A percentile compares a stretch with the other conserved stretches of the same genome.
Evolutionary conservation across 2,888 invertebrate genomes (phyloP).

Genomic region (Calameuta filiformis): DNA sequence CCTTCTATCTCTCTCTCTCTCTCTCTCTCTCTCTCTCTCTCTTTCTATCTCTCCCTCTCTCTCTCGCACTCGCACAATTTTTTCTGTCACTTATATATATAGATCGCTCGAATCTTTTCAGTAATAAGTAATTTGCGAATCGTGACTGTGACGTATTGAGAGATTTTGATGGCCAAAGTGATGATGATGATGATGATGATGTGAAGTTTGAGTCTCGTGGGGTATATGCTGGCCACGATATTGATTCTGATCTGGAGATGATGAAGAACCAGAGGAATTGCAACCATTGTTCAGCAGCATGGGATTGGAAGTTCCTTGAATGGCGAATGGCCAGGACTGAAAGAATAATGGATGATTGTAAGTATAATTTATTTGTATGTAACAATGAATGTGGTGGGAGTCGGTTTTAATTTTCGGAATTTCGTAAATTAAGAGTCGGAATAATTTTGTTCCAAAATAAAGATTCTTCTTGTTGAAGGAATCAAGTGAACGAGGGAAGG

Average conservation of each 20-base stretch:
- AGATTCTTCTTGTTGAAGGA: neutral
- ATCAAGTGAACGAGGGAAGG: neutral
- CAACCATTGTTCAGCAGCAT: constrained; percentile 52
- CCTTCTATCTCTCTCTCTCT: no score
- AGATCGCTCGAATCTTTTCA: neutral
- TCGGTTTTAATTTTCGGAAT: neutral
- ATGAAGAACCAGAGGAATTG: constrained; percentile 47
- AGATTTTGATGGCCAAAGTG: constrained; percentile 44
- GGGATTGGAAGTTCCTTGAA: constrained; percentile 67
- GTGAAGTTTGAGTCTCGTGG: constrained; percentile 46
- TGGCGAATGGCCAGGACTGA: constrained; percentile 87
- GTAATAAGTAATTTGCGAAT: constrained; percentile 48
- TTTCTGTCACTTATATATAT: neutral
- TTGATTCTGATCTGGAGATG: constrained; percentile 39
- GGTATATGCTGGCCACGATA: constrained; percentile 42
- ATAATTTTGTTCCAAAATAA: neutral
- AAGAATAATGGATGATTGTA: constrained; percentile 50
- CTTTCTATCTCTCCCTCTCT: neutral
- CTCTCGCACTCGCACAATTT: neutral
- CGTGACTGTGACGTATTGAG: constrained; percentile 45
- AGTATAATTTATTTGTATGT: neutral
- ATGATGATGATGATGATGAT: constrained; percentile 17
- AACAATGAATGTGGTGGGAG: neutral
- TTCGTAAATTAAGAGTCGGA: neutral
- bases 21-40: no score